Conservation (phyloP, 2,113 vertebrate species). For the Antechinus flavipes region DNA sequence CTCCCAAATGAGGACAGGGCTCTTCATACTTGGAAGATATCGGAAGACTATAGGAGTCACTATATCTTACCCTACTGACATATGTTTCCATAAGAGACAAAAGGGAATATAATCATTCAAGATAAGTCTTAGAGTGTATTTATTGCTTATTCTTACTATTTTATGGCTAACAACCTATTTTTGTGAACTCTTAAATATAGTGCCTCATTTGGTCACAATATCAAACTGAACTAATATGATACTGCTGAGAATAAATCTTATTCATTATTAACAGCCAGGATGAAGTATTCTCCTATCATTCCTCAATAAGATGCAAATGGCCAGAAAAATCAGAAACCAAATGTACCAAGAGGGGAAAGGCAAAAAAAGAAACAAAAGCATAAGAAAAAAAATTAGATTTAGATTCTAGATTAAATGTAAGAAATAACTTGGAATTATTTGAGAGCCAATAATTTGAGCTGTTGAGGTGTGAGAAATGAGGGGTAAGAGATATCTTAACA, state of each 20-base stretch:
- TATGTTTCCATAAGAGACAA: too few relatives aligned
- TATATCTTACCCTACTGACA: too few relatives aligned
- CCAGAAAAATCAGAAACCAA: not conserved
- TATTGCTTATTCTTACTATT: not conserved
- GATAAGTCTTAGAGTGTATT: not conserved
- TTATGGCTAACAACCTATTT: not conserved
- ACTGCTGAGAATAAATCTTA: not conserved
- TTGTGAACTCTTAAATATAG: not conserved
- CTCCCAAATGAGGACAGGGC: too few relatives aligned
- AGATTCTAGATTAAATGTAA: too few relatives aligned
- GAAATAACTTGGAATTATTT: too few relatives aligned
- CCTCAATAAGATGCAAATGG: not conserved
- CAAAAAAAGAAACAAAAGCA: too few relatives aligned
- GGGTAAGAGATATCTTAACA: too few relatives aligned
- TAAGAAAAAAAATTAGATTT: too few relatives aligned
- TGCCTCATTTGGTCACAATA: not conserved
- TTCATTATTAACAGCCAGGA: not conserved
- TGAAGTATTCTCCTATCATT: not conserved
- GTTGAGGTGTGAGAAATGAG: too few relatives aligned
- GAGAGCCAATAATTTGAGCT: too few relatives aligned
- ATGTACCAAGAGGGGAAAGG: not conserved
- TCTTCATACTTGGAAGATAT: too few relatives aligned
- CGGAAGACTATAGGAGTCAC: too few relatives aligned
- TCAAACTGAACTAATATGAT: not conserved
- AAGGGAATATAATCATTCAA: not conserved